A percentile compares a stretch with the other conserved stretches of the same genome.
Evolutionary conservation across 2,797 vertebrate species (phyloP).

Genomic region (Oryzias dopingdopingensis): DNA sequence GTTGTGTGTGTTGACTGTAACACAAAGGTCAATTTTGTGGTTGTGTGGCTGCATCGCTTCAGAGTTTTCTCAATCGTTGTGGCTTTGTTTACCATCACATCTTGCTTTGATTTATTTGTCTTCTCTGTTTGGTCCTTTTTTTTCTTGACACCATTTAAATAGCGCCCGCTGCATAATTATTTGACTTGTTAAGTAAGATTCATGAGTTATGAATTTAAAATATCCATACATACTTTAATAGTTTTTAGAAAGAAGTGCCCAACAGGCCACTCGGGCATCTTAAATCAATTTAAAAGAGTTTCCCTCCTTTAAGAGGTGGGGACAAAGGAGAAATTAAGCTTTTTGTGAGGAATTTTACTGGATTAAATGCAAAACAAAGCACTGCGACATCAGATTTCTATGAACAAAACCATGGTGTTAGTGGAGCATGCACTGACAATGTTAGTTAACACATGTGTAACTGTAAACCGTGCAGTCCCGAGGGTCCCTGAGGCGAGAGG

Average conservation of each 20-base stretch:
- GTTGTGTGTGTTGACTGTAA: not conserved
- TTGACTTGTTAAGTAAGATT: too few species aligned
- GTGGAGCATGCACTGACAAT: constrained; percentile 27
- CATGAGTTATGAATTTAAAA: too few species aligned
- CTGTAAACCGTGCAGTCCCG: constrained; percentile 22
- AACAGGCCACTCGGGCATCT: too few species aligned
- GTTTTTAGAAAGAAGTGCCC: too few species aligned
- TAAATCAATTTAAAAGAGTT: too few species aligned
- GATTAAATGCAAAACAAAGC: constrained; percentile 11
- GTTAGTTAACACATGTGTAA: constrained; percentile 35
- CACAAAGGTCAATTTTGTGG: not conserved
- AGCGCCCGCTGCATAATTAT: too few species aligned
- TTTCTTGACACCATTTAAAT: too few species aligned
- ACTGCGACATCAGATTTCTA: constrained; percentile 28
- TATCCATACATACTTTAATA: too few species aligned
- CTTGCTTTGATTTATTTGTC: not conserved
- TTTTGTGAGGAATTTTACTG: constrained; percentile 6
- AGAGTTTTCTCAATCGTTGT: not conserved
- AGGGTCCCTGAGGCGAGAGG: constrained; percentile 22
- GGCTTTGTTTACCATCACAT: not conserved
- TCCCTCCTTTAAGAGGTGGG: not conserved
- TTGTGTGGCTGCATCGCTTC: not conserved
- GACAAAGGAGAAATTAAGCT: not conserved
- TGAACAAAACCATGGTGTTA: constrained; percentile 26
- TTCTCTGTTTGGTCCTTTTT: not conserved